These are phyloP conservation scores for Felis catus DNA, from an alignment of 2,113 vertebrate genomes.

Conservation along the genomic window F.catus_Fca126_mat1.0 CM031418.1:61553501-61554000, in stretches of 20 bases:
- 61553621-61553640: neutral
- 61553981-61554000: neutral
- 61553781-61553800: neutral
- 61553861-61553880: neutral
- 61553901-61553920: neutral
- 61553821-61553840: neutral
- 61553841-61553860: neutral
- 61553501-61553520: too few species aligned
- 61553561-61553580: neutral
- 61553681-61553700: neutral
- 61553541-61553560: too few species aligned
- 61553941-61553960: neutral
- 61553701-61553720: neutral
- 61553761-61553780: neutral
- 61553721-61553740: neutral
- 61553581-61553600: neutral
- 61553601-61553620: neutral
- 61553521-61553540: too few species aligned
- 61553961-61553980: neutral
- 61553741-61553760: neutral
- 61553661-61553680: neutral
- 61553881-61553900: neutral
- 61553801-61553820: neutral
- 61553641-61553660: neutral
- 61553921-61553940: neutral